Evolutionary conservation across 1,140 invertebrate genomes (phyloP), one percentile per base, ranked within the genome.

Genomic region (Eueides isabella): DNA sequence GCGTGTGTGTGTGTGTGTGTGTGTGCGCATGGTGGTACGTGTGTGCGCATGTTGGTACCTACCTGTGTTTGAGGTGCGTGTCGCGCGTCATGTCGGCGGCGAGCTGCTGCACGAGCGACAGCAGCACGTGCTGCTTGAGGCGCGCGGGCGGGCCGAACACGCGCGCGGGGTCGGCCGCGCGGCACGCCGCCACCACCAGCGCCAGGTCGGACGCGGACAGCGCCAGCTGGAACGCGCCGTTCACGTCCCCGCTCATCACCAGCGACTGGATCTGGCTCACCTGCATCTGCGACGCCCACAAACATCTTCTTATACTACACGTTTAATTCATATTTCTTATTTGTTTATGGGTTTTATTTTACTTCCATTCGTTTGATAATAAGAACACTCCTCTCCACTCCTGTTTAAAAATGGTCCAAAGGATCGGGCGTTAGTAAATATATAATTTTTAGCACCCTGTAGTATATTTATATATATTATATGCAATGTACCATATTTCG

Each of bases 31-130:
- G 5, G 35, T 38, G 14, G 16, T 16, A 38, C 11, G 31, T 33
- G 31, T 33, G 7, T 33, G 5, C 31, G 35, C 12, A 4, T 16
- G 35, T 14, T 38, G 35, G 12, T 38, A 14, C 16, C 23, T 74
- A 98, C 97, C 96, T 97, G 78, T 97, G 95, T 91, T 98, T 99
- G 5, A 98, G 94, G 80, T 97, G 97, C n/a, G 97, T 97, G 82
- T 98, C 95, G 68, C 96, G 94, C 30, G 94, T 94, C 88, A 99
- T 95, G 89, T 99, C 97, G 2, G 97, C 96, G 4, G 97, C 97
- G 3, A 99, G 95, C 87, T 99, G 98, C 89, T 98, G 98, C 77
- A 99, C 97, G 2, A 99, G 94, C 1, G 98, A 98, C 30, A 99
- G 93, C 66, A 99, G 94, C 44, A 98, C 97, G 79, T 97, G 97